Evolutionary conservation across 2,888 invertebrate species (phyloP), one percentile per base, ranked within the genome.

Genomic region (Villa cingulata): DNA sequence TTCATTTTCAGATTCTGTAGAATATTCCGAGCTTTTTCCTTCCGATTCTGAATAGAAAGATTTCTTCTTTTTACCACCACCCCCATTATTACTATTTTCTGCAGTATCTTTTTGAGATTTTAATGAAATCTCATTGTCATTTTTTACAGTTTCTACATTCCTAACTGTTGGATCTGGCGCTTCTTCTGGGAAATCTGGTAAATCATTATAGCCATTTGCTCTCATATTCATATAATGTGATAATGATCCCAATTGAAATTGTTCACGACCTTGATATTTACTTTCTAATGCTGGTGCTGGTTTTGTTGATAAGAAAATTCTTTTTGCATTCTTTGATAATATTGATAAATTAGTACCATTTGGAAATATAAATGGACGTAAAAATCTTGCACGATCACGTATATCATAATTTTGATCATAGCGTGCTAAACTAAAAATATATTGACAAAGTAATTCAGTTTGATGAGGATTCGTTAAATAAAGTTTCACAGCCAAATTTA

Each of bases 321-420:
- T 79, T 50, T 81, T 80, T 0, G 89, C 86, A 60, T 83, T 76
- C 49, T 77, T 74, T 0, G 79, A 70, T 20, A 90, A 70, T 43
- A 74, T 72, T 52, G 56, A 58, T 37, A 75, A 70, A 36, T 20
- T 46, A 15, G 70, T 68, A 12, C 72, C 73, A 52, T 72, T 71
- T 55, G 61, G 81, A 56, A 87, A 79, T 27, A 90, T 77, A 57
- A 91, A 81, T 53, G 83, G 83, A 15, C 86, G 80, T 46, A 99
- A 73, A 63, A 97, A 82, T 20, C 98, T 74, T 5, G 94, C 91
- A 12, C 95, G 77, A 72, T 99, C 98, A 20, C 98, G 76, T 46
- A 98, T 92, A 71, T 98, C 97, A 64, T 97, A 98, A 70, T 92
- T 94, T 57, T 86, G 85, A 74, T 98, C 98, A 68, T 97, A 98